Evolutionary conservation across 2,888 invertebrate species (phyloP).

Genomic region (Eledone cirrhosa): DNA sequence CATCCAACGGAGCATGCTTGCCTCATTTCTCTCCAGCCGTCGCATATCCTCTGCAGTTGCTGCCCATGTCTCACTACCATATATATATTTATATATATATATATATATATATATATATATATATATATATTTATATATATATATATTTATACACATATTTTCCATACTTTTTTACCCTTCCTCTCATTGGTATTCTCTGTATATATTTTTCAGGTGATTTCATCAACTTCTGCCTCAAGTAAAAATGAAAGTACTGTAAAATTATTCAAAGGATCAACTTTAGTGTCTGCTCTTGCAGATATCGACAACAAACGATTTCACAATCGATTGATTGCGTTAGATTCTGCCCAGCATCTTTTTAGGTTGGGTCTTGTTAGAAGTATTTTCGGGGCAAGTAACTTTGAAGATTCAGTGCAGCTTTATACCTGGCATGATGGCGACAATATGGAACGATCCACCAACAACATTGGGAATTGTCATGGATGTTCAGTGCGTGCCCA

Average conservation of each 20-base stretch:
- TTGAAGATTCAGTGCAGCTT: conserved; percentile 61
- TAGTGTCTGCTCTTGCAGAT: conserved; percentile 59
- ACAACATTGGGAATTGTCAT: not conserved
- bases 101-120: conserved; percentile 4
- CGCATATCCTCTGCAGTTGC: too few species aligned
- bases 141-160: not conserved
- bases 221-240: not conserved
- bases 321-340: conserved; percentile 50
- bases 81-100: not conserved
- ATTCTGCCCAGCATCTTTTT: conserved; percentile 57
- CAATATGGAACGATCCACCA: conserved; percentile 31
- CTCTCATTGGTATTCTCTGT: too few species aligned
- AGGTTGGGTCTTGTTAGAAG: conserved; percentile 55
- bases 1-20: not conserved
- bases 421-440: conserved; percentile 56
- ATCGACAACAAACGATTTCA: conserved; percentile 52
- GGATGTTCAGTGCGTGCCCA: too few species aligned
- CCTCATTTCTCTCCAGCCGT: not conserved
- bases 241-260: conserved; percentile 40
- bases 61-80: not conserved
- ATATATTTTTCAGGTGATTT: too few species aligned
- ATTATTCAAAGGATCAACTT: conserved; percentile 59
- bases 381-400: conserved; percentile 51
- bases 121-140: not conserved
- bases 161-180: too few species aligned